These are phyloP conservation scores for Pollachius pollachius DNA, from an alignment of 2,113 vertebrate species.

Conservation along the genomic window DNA sequence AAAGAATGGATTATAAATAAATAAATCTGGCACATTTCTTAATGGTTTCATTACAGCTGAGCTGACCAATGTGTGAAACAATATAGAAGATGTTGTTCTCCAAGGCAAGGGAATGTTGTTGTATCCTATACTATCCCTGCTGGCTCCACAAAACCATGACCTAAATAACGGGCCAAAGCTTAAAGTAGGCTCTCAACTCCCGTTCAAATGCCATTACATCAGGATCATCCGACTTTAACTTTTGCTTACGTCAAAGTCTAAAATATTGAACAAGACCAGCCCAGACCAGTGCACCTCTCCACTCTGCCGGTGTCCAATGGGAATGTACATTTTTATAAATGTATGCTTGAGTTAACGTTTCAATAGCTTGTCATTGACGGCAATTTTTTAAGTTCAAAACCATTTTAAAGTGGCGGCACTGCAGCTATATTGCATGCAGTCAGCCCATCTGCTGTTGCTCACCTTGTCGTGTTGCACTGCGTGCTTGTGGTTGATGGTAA, in stretches of 20 bases:
- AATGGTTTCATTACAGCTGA: too few relatives aligned
- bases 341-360: too few relatives aligned
- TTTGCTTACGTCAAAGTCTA: conserved; percentile 37
- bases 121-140: conserved; percentile 29
- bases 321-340: too few relatives aligned
- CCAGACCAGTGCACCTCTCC: background rate
- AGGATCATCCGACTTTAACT: conserved; percentile 61
- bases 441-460: too few relatives aligned
- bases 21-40: too few relatives aligned
- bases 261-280: conserved; percentile 21
- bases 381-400: conserved; percentile 29
- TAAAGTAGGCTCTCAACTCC: conserved; percentile 55
- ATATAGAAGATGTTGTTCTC: too few relatives aligned
- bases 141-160: conserved; percentile 39
- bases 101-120: too few relatives aligned
- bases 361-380: conserved; percentile 17
- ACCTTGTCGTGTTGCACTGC: too few relatives aligned
- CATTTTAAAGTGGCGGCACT: conserved; percentile 43
- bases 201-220: conserved; percentile 61
- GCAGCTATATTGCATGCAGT: conserved; percentile 17
- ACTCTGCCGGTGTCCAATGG: too few relatives aligned
- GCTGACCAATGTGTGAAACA: too few relatives aligned
- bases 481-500: background rate
- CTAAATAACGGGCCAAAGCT: conserved; percentile 59
- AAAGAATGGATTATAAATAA: too few relatives aligned